Conservation (phyloP, 2,888 invertebrate genomes). For the Oligia latruncula region DNA sequence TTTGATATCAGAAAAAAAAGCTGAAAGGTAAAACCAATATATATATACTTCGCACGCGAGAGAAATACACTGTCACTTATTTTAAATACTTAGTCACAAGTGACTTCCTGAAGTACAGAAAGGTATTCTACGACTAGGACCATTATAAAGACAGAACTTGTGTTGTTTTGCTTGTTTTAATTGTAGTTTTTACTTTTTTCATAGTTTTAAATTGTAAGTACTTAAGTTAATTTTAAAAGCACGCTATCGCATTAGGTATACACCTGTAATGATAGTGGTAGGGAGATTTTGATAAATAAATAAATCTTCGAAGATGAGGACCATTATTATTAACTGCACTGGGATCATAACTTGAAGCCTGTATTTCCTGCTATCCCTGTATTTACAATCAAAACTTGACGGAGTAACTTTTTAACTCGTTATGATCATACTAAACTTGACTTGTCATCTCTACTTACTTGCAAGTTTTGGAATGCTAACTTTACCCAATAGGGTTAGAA, state of each 20-base stretch:
- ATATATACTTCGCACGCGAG: constrained; percentile 10
- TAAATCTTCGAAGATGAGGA: background rate
- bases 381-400: background rate
- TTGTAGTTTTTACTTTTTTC: no score
- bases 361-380: background rate
- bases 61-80: background rate
- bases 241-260: no score
- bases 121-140: background rate
- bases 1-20: constrained; percentile 48
- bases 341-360: background rate
- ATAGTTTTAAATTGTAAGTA: no score
- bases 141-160: no score
- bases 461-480: constrained; percentile 14
- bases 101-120: background rate
- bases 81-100: background rate
- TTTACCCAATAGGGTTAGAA: background rate
- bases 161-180: no score
- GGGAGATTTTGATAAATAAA: no score
- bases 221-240: no score
- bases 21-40: constrained; percentile 33
- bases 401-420: background rate
- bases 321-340: background rate
- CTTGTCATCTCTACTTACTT: constrained; percentile 12
- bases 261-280: no score
- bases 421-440: background rate